Base-by-base conservation (phyloP, 2,888 invertebrate genomes). In the Volucella inanis region DNA sequence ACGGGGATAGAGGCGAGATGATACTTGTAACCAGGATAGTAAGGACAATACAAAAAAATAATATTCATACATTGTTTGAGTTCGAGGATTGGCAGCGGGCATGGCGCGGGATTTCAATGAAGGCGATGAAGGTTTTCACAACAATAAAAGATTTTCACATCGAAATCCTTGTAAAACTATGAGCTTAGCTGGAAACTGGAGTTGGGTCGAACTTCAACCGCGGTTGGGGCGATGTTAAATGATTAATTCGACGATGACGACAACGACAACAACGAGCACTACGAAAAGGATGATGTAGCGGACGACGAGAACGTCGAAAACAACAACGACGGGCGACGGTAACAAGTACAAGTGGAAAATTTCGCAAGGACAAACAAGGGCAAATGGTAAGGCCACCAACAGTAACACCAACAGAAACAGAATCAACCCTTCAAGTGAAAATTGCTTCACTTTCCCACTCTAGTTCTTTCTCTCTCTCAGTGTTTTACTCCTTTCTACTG, bases 1-100 rank as follows among this genome's bases (percentile, higher is more conserved):
- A 45, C 45, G 49, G 12, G 65, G n/a, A 49, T 31, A 65, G 39
- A 43, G 15, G 43, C 41, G 59, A 64, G 31, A 31, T 31, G 31
- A 31, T 31, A 31, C 31, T 31, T 31, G 31, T 31, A 31, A 4
- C 31, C 31, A 31, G 31, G 31, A 31, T 31, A 31, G 31, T 75
- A 70, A 64, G 54, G 71, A 83, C 78, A 72, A 83, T 31, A 6
- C 83, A 68, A 59, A 80, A 75, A 85, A 81, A 85, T 76, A 85
- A 85, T 85, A 81, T 85, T 81, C 80, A 81, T 85, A 72, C 75
- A 85, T 76, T 76, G 84, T 76, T 76, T 45, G 57, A 64, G 64
- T 50, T 50, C 43, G 52, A 54, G 45, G 39, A 39, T 50, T 43
- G 15, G 61, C n/a, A 11, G 38, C 59, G 15, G 41, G 3, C n/a